phyloP scores from a whole-genome alignment of 2,113 vertebrate genomes.

The Podilymbus podiceps region DNA sequence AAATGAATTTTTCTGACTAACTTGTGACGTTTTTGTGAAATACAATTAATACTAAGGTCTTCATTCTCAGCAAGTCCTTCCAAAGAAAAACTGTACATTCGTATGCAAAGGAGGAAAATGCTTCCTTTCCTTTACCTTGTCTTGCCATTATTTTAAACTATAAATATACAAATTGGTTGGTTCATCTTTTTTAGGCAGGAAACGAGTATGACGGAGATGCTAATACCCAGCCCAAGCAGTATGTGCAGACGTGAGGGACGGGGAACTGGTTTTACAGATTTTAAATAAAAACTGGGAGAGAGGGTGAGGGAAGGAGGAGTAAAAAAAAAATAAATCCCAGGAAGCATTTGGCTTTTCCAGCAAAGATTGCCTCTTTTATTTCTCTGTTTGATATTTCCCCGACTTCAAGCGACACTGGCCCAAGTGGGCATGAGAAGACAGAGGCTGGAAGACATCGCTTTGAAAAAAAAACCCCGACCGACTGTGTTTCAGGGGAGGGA shows the following conservation, averaged over 20 bases:
- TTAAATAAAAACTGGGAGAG: background rate
- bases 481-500: background rate
- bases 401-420: background rate
- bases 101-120: background rate
- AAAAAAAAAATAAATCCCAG: background rate
- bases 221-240: background rate
- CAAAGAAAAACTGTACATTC: background rate
- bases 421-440: background rate
- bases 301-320: background rate
- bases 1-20: background rate
- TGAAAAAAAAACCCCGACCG: background rate
- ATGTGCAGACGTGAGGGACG: rapidly evolving
- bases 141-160: background rate
- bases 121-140: background rate
- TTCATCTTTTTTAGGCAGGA: background rate
- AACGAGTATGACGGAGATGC: background rate
- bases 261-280: slow-evolving; percentile 34
- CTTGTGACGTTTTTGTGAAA: background rate
- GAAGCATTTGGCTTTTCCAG: background rate
- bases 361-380: background rate
- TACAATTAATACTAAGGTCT: background rate
- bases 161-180: background rate
- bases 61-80: background rate
- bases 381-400: background rate
- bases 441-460: background rate